Evolutionary conservation across 2,797 vertebrate species (phyloP).

Genomic region (Euthynnus affinis): DNA sequence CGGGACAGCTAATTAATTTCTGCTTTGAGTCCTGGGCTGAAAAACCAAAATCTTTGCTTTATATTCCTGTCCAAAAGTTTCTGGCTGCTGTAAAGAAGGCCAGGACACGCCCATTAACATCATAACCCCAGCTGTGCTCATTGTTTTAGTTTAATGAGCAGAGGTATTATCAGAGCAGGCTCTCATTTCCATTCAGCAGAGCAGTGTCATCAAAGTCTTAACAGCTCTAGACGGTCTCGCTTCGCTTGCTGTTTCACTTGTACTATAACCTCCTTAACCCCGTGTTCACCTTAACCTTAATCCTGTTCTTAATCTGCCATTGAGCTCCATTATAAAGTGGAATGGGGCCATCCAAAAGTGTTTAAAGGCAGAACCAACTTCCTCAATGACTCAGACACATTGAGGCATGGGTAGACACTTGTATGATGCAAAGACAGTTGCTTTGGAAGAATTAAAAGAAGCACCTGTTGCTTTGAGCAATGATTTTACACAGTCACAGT

Average conservation of each 20-base stretch:
- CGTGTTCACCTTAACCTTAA: constrained; percentile 58
- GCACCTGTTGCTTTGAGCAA: not conserved
- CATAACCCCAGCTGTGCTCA: constrained; percentile 16
- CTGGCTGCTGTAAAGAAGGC: constrained; percentile 39
- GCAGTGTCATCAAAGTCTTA: constrained; percentile 31
- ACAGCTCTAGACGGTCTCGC: constrained; percentile 26
- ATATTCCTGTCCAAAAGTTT: constrained; percentile 38
- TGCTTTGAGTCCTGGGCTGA: constrained; percentile 24
- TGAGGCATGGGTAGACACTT: not conserved
- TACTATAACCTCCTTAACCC: constrained; percentile 54
- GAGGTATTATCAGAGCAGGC: constrained; percentile 27
- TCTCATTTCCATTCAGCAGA: constrained; percentile 51
- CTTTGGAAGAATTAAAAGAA: not conserved
- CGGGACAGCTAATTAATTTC: constrained; percentile 52
- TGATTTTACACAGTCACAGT: not conserved
- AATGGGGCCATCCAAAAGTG: constrained; percentile 21
- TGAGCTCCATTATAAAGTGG: constrained; percentile 49
- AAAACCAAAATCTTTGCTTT: constrained; percentile 41
- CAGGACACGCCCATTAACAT: constrained; percentile 38
- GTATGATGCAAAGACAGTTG: not conserved
- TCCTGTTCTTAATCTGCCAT: constrained; percentile 67
- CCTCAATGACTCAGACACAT: constrained; percentile 9
- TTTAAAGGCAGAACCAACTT: constrained; percentile 25
- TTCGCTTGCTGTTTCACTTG: constrained; percentile 34
- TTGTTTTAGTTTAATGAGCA: constrained; percentile 42